Conservation (phyloP, 92 coral and sea anemone species). For the Porites divaricata region DNA sequence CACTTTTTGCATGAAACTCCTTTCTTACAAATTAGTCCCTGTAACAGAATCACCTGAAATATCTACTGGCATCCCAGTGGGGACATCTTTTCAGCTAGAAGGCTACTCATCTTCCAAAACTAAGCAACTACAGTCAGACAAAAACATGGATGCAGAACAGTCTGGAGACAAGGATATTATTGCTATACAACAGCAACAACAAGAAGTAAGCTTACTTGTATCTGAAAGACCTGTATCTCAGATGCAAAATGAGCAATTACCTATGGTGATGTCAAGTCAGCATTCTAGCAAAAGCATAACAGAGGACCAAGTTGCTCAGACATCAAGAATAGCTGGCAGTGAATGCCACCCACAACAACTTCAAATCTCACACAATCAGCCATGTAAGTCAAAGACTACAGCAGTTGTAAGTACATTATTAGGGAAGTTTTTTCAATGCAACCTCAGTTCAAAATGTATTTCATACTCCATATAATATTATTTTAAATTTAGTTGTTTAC, state of each 20-base stretch:
- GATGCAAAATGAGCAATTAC: slow-evolving; percentile 1
- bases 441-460: too few relatives aligned
- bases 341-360: slow-evolving; percentile 13
- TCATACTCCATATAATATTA: too few relatives aligned
- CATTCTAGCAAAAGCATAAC: background rate
- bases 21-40: background rate
- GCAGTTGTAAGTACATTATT: too few relatives aligned
- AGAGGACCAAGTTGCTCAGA: slow-evolving; percentile 3
- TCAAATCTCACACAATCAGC: background rate
- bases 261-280: background rate
- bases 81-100: background rate
- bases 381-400: background rate
- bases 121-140: background rate
- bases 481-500: too few relatives aligned
- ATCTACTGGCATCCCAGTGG: background rate
- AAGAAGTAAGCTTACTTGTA: background rate
- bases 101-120: background rate
- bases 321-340: slow-evolving; percentile 1
- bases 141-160: slow-evolving; percentile 1
- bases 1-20: background rate
- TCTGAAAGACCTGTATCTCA: background rate
- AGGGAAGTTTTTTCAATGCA: too few relatives aligned
- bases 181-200: background rate
- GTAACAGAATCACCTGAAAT: background rate
- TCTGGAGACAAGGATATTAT: background rate